Evolutionary conservation across 1,140 invertebrate genomes (phyloP), one percentile per base, ranked within the genome.

Genomic region (Tenebrio molitor): DNA sequence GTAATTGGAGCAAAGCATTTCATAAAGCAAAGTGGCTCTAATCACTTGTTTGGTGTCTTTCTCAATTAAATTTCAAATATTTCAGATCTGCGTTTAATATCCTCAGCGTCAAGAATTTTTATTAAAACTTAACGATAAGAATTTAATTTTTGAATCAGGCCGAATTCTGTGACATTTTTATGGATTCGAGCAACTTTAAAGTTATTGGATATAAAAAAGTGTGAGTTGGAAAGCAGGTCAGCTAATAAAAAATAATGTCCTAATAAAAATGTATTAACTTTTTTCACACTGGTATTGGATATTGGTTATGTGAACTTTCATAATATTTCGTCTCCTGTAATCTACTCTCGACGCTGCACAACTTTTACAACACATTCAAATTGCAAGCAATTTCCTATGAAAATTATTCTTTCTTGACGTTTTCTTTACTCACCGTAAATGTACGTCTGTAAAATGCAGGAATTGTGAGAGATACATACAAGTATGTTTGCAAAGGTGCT

Each of bases 211-310:
- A 29, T 58, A 58, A 21, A 16, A 29, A 58, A 25, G n/a, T 58
- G 8, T 29, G 25, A 8, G 44, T 2, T 50, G 44, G 21, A 29
- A 58, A 58, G 23, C 21, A 58, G 50, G 23, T 25, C 50, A 58
- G 50, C 50, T 58, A 58, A 58, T 58, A 58, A 58, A 58, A 58
- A 58, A 58, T 58, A 58, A 58, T 58, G 10, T 58, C 50, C 29
- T 23, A 58, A 58, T 58, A 58, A 58, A 58, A 58, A 58, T 58
- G 50, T 23, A 58, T 58, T 58, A 58, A 58, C 8, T 58, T 58
- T 58, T 58, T 58, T n/a, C 2, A 58, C 25, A 58, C 50, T 58
- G 21, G 15, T 29, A 25, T 58, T 23, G 23, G 50, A 12, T 29
- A 25, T 12, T 58, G 50, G 46, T 23, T 21, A 21, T 53, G 8